Base-by-base conservation (phyloP, 2,113 vertebrate species). In the Opisthocomus hoazin region DNA sequence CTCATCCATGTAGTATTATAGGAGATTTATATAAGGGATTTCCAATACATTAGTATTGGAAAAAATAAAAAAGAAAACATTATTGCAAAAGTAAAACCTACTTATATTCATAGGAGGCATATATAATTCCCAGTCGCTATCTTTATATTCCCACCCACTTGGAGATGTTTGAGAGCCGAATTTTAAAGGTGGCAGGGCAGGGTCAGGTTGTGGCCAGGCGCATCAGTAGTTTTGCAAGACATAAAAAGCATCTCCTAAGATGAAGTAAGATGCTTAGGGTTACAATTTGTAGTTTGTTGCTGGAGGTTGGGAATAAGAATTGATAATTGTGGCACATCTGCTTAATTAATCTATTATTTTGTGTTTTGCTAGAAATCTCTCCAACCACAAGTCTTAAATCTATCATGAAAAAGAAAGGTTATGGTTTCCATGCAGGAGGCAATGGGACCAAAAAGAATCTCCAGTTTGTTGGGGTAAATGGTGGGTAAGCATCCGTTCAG, bases 401-500 rank as follows among this genome's bases (percentile, higher is more conserved):
- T 94, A 99, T 99, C 97, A 99, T 99, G 99, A 99, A 99, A 99
- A 99, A 99, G 98, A 99, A 99, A 95, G 98, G 98, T 91, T 98
- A 93, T 97, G 98, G 98, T 98, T 98, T 98, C 98, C 99, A 99
- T 96, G 98, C 98, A 88, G 98, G 98, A 97, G 98, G 97, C 94
- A 98, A 98, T 96, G 98, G 98, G 98, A 98, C 99, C 97, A 99
- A 99, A 99, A 99, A 99, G 98, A 99, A 99, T 98, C 99, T 99
- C 91, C 99, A 99, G 98, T 99, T 99, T 98, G 99, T 99, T 97
- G 99, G 99, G 94, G 99, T 99, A 98, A 99, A 99, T 97, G 99
- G 99, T 99, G 99, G 99, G 99, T 99, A 99, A 99, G 99, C 98
- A 98, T 98, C 98, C 6, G 43, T 92, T 93, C 48, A 95, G 96